phyloP scores from a whole-genome alignment of 2,888 invertebrate genomes.

The Muschampia plurimacula region DNA sequence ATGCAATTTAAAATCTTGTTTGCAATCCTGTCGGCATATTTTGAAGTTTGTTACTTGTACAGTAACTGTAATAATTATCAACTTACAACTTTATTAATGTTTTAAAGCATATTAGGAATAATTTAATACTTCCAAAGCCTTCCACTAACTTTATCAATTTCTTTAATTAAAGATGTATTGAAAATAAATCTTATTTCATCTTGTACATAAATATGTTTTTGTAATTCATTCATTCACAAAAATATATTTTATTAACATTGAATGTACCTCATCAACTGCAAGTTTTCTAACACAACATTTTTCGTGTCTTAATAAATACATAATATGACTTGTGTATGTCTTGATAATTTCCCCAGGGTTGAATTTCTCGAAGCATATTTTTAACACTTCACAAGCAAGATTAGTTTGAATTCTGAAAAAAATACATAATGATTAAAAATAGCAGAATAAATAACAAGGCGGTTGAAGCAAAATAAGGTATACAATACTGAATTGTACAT shows the following conservation, averaged over 20 bases:
- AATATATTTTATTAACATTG: background rate
- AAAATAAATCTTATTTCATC: no score
- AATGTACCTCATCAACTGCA: constrained; percentile 87
- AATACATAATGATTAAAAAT: background rate
- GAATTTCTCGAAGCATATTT: constrained; percentile 87
- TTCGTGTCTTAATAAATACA: constrained; percentile 87
- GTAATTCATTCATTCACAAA: background rate
- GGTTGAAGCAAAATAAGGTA: background rate
- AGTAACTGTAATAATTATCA: no score
- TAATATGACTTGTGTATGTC: constrained; percentile 85
- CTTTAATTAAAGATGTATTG: no score
- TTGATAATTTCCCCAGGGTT: constrained; percentile 86
- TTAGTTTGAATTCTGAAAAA: constrained; percentile 83
- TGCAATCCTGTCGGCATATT: no score
- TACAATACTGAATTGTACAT: background rate
- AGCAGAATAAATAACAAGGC: background rate
- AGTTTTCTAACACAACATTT: constrained; percentile 87
- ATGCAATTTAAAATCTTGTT: no score
- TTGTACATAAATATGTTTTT: background rate
- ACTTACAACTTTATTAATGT: no score
- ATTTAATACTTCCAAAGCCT: no score
- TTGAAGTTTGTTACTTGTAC: no score
- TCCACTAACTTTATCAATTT: no score
- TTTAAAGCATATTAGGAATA: no score
- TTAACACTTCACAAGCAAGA: constrained; percentile 88